A percentile compares a stretch with the other conserved stretches of the same genome.
phyloP scores from a whole-genome alignment of 2,113 vertebrate genomes.

The Gadus chalcogrammus region DNA sequence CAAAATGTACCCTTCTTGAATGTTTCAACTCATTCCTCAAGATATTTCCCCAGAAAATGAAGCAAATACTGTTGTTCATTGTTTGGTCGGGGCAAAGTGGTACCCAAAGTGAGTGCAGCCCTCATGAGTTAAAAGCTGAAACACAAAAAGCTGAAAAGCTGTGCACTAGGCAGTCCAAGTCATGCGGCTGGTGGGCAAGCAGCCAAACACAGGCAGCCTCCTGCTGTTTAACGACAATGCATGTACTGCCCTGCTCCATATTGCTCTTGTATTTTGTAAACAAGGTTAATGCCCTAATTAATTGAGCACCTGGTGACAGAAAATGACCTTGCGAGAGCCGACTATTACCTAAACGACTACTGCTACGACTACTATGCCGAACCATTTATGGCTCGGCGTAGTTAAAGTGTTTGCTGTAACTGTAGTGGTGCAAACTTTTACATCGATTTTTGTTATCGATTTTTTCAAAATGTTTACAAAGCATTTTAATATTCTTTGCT shows the following conservation, averaged over 20 bases:
- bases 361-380: background rate
- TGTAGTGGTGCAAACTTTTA: too few relatives aligned
- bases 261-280: slow-evolving; percentile 93
- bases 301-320: slow-evolving; percentile 88
- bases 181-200: slow-evolving; percentile 72
- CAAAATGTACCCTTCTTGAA: slow-evolving; percentile 32
- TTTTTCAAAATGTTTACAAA: too few relatives aligned
- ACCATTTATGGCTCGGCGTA: too few relatives aligned
- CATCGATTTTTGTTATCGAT: too few relatives aligned
- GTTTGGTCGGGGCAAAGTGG: slow-evolving; percentile 53
- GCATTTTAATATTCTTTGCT: too few relatives aligned
- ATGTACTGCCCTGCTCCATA: slow-evolving; percentile 88
- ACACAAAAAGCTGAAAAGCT: background rate
- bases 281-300: slow-evolving; percentile 95
- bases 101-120: slow-evolving; percentile 53
- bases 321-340: slow-evolving; percentile 77
- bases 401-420: too few relatives aligned
- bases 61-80: slow-evolving; percentile 59
- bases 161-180: slow-evolving; percentile 67
- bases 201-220: slow-evolving; percentile 81
- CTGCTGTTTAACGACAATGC: slow-evolving; percentile 93
- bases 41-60: slow-evolving; percentile 62
- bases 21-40: slow-evolving; percentile 72
- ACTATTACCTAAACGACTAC: slow-evolving; percentile 48
- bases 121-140: slow-evolving; percentile 38